These are phyloP conservation scores for Orcinus orca DNA, from an alignment of 2,113 vertebrate genomes.

Conservation along the genomic window DNA sequence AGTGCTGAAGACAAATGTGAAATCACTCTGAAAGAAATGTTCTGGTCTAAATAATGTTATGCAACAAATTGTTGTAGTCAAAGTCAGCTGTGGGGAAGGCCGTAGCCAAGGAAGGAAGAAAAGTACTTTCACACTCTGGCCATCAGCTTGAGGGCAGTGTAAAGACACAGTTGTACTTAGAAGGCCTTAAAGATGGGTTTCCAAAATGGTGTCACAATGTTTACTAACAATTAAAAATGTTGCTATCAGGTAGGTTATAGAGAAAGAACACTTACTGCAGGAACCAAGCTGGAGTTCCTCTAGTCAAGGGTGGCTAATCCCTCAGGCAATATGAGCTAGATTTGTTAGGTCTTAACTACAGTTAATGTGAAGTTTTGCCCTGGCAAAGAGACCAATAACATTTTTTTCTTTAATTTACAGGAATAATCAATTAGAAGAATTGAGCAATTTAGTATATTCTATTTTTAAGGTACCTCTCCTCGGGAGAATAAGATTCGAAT, in stretches of 20 bases:
- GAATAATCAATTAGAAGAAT: constrained; percentile 27
- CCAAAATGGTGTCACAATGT: neutral
- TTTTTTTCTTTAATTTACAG: neutral
- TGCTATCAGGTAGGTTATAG: neutral
- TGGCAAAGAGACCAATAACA: neutral
- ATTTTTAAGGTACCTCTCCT: constrained; percentile 7
- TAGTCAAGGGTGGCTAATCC: neutral
- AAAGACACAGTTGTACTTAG: neutral
- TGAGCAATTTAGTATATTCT: constrained; percentile 41
- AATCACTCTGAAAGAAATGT: neutral
- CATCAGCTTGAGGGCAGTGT: neutral
- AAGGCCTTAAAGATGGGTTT: neutral
- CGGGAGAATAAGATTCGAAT: neutral
- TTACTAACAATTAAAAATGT: neutral
- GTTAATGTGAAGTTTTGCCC: neutral
- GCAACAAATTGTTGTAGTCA: neutral
- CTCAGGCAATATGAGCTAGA: neutral
- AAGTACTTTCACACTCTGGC: neutral
- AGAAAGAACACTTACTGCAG: too few species aligned
- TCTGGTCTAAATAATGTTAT: neutral
- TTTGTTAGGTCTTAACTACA: neutral
- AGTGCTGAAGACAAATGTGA: neutral
- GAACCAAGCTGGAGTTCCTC: neutral
- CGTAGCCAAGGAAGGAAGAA: neutral
- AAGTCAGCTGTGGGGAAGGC: neutral